Evolutionary conservation across 1,140 invertebrate genomes (phyloP).

Genomic region (Paraescarpia echinospica): DNA sequence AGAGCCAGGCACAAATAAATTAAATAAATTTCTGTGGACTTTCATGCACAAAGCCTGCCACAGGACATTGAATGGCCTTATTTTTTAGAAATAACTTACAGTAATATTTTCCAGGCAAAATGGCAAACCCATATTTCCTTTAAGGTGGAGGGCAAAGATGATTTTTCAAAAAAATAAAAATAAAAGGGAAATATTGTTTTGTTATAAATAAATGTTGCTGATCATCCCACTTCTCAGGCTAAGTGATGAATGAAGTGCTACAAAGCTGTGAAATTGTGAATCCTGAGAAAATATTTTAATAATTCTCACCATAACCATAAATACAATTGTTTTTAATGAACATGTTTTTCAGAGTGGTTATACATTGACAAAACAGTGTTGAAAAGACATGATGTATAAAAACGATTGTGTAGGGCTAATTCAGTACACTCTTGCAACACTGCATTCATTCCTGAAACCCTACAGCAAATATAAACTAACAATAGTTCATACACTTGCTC

Average conservation of each 20-base stretch:
- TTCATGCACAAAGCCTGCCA: neutral
- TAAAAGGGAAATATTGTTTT: too few relatives aligned
- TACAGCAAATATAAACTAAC: neutral
- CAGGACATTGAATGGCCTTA: neutral
- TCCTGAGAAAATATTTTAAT: neutral
- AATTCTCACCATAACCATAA: neutral
- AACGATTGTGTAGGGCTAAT: neutral
- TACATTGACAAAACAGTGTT: neutral
- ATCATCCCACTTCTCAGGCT: neutral
- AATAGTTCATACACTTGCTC: neutral
- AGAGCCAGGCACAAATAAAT: neutral
- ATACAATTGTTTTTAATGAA: too few relatives aligned
- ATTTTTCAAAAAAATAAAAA: too few relatives aligned
- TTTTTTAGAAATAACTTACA: neutral
- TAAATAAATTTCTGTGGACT: neutral
- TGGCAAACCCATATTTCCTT: neutral
- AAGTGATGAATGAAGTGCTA: neutral
- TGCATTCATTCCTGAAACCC: neutral
- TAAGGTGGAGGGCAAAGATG: too few relatives aligned
- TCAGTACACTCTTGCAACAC: neutral
- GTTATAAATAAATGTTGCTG: neutral
- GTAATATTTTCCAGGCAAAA: neutral
- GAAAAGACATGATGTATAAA: neutral
- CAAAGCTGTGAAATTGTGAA: neutral
- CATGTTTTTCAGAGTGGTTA: neutral